Conservation (phyloP, 2,888 invertebrate genomes). For the Netelia inedita region DNA sequence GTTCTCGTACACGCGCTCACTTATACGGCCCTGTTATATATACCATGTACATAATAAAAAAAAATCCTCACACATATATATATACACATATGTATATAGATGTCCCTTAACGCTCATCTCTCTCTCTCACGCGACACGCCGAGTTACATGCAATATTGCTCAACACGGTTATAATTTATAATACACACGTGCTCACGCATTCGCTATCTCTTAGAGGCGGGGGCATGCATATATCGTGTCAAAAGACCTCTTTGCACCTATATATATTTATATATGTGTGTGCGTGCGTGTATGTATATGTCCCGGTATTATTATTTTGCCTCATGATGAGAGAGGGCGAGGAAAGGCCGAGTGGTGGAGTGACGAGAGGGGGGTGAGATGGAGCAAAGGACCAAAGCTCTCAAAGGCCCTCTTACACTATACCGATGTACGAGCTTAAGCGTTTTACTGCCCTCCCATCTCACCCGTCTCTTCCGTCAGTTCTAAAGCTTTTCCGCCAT, state of each 20-base stretch:
- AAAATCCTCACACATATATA: neutral
- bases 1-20: conserved; percentile 50
- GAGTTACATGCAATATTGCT: conserved; percentile 46
- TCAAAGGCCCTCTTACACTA: conserved; percentile 67
- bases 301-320: conserved; percentile 37
- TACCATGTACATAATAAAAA: conserved; percentile 3
- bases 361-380: conserved; percentile 26
- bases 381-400: conserved; percentile 56
- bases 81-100: conserved; percentile 8
- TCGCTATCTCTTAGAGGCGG: conserved; percentile 20
- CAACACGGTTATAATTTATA: conserved; percentile 48
- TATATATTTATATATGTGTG: conserved; percentile 25
- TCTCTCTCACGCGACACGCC: conserved; percentile 27
- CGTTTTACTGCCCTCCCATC: conserved; percentile 70
- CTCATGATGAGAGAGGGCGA: conserved; percentile 53
- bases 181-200: conserved; percentile 62
- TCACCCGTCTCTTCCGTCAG: conserved; percentile 23
- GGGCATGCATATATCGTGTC: neutral
- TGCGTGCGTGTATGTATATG: conserved; percentile 1
- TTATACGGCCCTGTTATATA: conserved; percentile 7
- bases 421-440: conserved; percentile 62
- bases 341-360: conserved; percentile 37
- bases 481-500: conserved; percentile 41
- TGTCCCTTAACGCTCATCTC: conserved; percentile 43
- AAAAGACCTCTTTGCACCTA: conserved; percentile 24